Base-by-base conservation (phyloP, 2,113 vertebrate genomes). In the Pica pica region DNA sequence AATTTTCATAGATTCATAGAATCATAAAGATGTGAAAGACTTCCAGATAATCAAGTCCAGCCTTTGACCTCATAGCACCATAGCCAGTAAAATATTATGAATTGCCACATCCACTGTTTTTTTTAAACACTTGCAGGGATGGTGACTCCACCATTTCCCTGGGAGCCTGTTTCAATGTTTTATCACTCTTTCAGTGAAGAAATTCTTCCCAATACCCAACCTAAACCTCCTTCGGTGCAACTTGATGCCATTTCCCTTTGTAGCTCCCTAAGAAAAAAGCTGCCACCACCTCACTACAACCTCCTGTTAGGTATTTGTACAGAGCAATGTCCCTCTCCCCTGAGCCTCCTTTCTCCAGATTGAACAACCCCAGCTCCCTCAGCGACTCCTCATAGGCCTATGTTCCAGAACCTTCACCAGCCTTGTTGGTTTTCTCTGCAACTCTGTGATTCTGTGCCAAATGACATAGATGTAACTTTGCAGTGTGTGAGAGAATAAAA, bases 381-480 rank as follows among this genome's bases (percentile, higher is more conserved):
- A 65, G 37, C 3, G 7, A 16, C 16, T 65, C 11, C 35, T 73
- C 18, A 27, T 0, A 20, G 37, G 27, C 2, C 1, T 27, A 37
- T 0, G 0, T 65, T 37, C 27, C 21, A 42, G 21, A 50, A 22
- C 3, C 17, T 73, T 50, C 14, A 17, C 31, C 27, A 57, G 8
- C 27, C 28, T 64, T 19, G 42, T 10, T 37, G 24, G 4, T 18
- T 49, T 64, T 65, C 18, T 12, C 31, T 73, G 20, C 6, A 42
- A 7, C 39, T 18, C 9, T 27, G 20, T 56, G 27, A 55, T 15
- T 64, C 33, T 76, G n/a, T 71, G 31, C 42, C n/a, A 39, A 47
- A 64, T 8, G 16, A 56, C 22, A 47, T 3, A 31, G 28, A 30
- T 1, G 0, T n/a, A 33, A 80, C 44, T 71, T n/a, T 11, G 2